Evolutionary conservation across 2,797 vertebrate species (phyloP).

Genomic region (Eulemur albifrons): DNA sequence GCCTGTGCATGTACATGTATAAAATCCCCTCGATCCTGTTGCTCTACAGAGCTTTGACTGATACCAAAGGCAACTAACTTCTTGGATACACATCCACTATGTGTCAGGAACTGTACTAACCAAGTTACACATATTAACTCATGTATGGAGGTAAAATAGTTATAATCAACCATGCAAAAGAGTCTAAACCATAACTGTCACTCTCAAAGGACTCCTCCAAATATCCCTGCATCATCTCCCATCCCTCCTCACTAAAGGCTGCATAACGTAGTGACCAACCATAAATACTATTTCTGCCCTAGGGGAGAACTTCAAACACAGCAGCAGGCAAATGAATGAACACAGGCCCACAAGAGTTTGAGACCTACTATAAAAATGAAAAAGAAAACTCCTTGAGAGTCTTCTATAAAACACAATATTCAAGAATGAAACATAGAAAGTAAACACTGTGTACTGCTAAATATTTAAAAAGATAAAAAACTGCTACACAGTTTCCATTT

Average conservation of each 20-base stretch:
- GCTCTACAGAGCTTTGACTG: background rate
- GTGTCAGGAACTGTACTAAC: background rate
- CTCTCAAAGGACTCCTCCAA: background rate
- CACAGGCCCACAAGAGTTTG: background rate
- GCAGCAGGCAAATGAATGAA: constrained; percentile 14
- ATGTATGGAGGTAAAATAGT: background rate
- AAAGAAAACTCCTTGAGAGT: constrained; percentile 34
- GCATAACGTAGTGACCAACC: background rate
- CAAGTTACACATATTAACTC: background rate
- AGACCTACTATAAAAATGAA: constrained; percentile 57
- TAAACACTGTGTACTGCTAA: constrained; percentile 66
- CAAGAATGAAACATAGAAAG: constrained; percentile 63
- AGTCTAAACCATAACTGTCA: background rate
- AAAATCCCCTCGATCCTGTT: background rate
- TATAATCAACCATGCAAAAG: background rate
- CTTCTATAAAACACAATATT: constrained; percentile 66
- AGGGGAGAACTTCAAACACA: background rate
- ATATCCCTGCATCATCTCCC: background rate
- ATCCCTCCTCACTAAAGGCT: background rate
- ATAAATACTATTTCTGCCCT: background rate
- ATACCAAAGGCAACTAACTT: background rate
- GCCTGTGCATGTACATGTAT: background rate
- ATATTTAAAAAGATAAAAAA: constrained; percentile 78
- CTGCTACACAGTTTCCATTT: constrained; percentile 55
- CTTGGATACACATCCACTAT: background rate